Conservation (phyloP, 1,140 invertebrate genomes). For the Drosophila pseudoananassae region DNA sequence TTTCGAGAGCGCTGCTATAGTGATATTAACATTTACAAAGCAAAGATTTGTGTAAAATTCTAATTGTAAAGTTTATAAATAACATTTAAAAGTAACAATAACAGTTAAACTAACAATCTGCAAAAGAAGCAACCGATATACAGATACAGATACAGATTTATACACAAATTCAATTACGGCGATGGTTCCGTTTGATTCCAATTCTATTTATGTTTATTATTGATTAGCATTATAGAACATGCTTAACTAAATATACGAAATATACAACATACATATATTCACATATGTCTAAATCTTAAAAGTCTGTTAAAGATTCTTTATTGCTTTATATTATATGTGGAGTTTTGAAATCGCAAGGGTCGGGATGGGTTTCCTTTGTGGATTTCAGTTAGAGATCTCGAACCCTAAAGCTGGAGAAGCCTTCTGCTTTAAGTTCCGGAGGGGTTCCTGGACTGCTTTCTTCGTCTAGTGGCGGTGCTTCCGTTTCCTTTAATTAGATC, state of each 20-base stretch:
- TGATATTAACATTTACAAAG: slow-evolving; percentile 79
- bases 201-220: slow-evolving; percentile 70
- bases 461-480: too few relatives aligned
- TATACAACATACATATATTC: slow-evolving; percentile 64
- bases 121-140: slow-evolving; percentile 3
- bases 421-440: too few relatives aligned
- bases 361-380: too few relatives aligned
- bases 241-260: slow-evolving; percentile 81
- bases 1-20: slow-evolving; percentile 73
- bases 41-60: slow-evolving; percentile 65
- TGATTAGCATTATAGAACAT: slow-evolving; percentile 76
- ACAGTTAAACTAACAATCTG: slow-evolving; percentile 41
- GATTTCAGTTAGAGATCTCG: too few relatives aligned
- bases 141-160: slow-evolving; percentile 16
- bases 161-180: slow-evolving; percentile 19
- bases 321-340: too few relatives aligned
- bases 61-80: slow-evolving; percentile 50
- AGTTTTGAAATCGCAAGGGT: too few relatives aligned
- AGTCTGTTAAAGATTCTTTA: neutral
- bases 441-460: too few relatives aligned
- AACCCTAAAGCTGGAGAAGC: too few relatives aligned
- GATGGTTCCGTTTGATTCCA: slow-evolving; percentile 56
- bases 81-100: slow-evolving; percentile 43
- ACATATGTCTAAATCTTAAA: slow-evolving; percentile 15
- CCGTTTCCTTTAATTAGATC: too few relatives aligned